Conservation (phyloP, 2,888 invertebrate species). For the Phengaris alcon region DNA sequence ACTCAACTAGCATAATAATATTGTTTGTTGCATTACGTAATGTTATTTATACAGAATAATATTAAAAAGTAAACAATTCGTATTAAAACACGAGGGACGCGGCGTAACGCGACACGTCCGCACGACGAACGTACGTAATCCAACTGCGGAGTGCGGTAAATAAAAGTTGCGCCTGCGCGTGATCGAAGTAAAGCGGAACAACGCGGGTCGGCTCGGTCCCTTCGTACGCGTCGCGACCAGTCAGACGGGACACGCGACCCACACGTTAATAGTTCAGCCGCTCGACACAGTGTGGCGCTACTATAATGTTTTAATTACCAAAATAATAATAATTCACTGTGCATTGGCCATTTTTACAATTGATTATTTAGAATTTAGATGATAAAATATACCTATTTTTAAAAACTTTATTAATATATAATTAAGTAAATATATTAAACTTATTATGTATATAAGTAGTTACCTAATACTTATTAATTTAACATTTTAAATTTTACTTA, state of each 20-base stretch:
- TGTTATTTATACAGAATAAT: constrained; percentile 25
- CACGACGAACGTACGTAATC: constrained; percentile 41
- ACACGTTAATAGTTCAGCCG: constrained; percentile 45
- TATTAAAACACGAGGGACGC: constrained; percentile 46
- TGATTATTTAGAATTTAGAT: not conserved
- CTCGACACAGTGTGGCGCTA: constrained; percentile 58
- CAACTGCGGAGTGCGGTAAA: constrained; percentile 37
- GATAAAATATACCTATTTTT: too few relatives aligned
- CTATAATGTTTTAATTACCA: constrained; percentile 42
- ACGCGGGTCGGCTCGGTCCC: constrained; percentile 46
- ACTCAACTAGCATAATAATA: constrained; percentile 37
- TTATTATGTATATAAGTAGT: too few relatives aligned
- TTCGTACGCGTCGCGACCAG: constrained; percentile 38
- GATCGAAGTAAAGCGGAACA: constrained; percentile 40
- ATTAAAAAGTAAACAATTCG: constrained; percentile 29
- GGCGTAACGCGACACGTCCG: constrained; percentile 48
- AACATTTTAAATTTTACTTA: too few relatives aligned
- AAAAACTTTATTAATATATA: too few relatives aligned
- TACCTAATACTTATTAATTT: too few relatives aligned
- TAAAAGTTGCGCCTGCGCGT: constrained; percentile 27
- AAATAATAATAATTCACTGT: constrained; percentile 31
- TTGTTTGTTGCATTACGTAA: constrained; percentile 30
- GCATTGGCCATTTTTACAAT: not conserved
- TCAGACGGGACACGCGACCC: constrained; percentile 40
- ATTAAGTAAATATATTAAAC: too few relatives aligned